Base-by-base conservation (phyloP, 2,888 invertebrate species). In the Drosophila parthenogenetica region DNA sequence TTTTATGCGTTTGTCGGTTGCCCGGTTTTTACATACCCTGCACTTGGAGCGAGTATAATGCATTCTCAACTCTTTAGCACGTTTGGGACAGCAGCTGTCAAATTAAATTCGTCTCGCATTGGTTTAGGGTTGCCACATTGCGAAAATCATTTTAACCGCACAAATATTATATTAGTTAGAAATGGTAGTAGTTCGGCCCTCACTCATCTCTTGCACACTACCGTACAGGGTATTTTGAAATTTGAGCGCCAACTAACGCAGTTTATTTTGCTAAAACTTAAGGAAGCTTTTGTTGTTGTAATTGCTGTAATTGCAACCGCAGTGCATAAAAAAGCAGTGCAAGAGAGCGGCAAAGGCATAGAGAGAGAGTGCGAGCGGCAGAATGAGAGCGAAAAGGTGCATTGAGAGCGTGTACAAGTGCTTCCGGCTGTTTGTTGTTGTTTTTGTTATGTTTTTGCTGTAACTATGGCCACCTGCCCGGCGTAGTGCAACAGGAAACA, bases 251-350 rank as follows among this genome's bases (percentile, higher is more conserved):
- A 32, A 17, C 7, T 29, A 16, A 4, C 29, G 48, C 37, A 5
- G 32, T 66, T 67, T 37, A 40, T 19, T 35, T 49, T 7, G 35
- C 10, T 37, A 22, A 32, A 11, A 39, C 22, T 74, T 57, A 37
- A 70, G 80, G 80, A 86, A 80, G 83, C 35, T 68, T 69, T 42
- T 45, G 11, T 17, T 53, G 14, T 29, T 43, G 37, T 43, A 72
- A 45, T 72, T 65, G 32, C 25, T 49, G 45, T 48, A 46, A 51
- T 40, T 71, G 40, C 42, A 72, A 42, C 43, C 35, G 8, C 55
- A 17, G 5, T 60, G 42, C 22, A 59, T 19, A 42, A 16, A 1
- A 14, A 16, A 37, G 22, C 11, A 17, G 29, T 57, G 49, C 35
- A 25, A 10, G 0, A 13, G 17, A 22, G 35, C 7, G 49, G 7